A percentile compares a stretch with the other conserved stretches of the same genome.
phyloP scores from a whole-genome alignment of 2,113 vertebrate genomes.

The Bujurquina vittata region DNA sequence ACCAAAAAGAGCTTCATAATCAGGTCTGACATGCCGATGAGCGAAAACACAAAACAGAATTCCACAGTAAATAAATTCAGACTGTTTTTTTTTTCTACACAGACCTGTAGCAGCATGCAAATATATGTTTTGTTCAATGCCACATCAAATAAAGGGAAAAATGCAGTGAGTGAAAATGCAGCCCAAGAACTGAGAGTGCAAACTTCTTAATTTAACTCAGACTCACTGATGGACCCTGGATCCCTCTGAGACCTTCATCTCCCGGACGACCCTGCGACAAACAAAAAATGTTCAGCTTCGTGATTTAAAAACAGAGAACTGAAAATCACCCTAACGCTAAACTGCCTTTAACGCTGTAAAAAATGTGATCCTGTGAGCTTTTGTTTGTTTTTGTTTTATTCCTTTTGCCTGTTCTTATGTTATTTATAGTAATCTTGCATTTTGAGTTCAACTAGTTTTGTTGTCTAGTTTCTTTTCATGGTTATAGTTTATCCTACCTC shows the following conservation, averaged over 20 bases:
- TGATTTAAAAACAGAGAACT: background rate
- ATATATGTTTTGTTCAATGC: background rate
- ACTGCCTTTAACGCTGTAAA: background rate
- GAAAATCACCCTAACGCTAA: background rate
- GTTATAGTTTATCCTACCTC: too few relatives aligned
- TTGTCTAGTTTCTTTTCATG: too few relatives aligned
- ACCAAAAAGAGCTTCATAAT: background rate
- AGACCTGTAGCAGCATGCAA: background rate
- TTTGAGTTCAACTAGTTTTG: too few relatives aligned
- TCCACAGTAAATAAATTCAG: background rate
- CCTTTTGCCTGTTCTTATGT: too few relatives aligned
- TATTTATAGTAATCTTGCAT: too few relatives aligned
- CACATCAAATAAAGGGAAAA: background rate
- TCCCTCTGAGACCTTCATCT: constrained; percentile 81
- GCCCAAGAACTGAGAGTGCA: background rate
- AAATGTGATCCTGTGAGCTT: background rate
- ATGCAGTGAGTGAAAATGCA: background rate
- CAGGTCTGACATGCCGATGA: background rate
- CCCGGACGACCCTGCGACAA: constrained; percentile 83
- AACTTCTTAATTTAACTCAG: background rate
- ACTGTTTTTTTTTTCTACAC: background rate
- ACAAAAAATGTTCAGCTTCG: constrained; percentile 10
- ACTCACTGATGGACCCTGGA: constrained; percentile 84
- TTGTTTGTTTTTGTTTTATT: too few relatives aligned
- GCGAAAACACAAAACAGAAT: background rate